A percentile compares a stretch with the other conserved stretches of the same genome.
phyloP scores from a whole-genome alignment of 2,797 vertebrate genomes.

The Muscicapa comitata region DNA sequence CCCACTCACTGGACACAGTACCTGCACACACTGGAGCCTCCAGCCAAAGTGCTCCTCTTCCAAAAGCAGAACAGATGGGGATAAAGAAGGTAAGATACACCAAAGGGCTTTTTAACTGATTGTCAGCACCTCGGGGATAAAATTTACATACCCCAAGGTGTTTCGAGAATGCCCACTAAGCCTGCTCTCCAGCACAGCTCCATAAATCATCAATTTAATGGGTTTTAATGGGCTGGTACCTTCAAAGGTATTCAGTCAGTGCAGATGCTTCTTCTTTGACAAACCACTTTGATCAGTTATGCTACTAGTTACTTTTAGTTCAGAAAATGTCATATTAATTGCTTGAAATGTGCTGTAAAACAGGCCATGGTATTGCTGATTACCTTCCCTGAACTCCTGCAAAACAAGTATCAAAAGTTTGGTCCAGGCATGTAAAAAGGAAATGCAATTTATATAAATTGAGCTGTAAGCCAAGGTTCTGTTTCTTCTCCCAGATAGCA shows the following conservation, averaged over 20 bases:
- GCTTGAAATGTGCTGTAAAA: not conserved
- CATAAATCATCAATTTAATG: not conserved
- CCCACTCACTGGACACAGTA: fast-evolving
- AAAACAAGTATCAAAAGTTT: not conserved
- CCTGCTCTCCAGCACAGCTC: not conserved
- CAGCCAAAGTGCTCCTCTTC: not conserved
- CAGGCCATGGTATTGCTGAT: not conserved
- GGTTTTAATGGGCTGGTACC: not conserved
- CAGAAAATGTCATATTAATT: not conserved
- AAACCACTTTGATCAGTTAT: constrained; percentile 31
- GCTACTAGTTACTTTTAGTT: constrained; percentile 24
- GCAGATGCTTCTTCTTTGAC: constrained; percentile 1
- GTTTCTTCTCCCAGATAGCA: not conserved
- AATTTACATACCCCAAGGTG: not conserved
- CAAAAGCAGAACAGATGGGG: not conserved
- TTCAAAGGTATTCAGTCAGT: constrained; percentile 24
- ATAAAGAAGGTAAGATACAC: not conserved
- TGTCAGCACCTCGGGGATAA: not conserved
- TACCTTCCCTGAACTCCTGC: not conserved
- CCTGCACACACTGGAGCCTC: not conserved
- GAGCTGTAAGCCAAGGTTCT: not conserved
- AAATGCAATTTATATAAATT: not conserved
- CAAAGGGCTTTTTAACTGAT: not conserved
- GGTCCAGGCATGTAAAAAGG: not conserved
- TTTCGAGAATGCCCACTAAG: not conserved